A percentile compares a stretch with the other conserved stretches of the same genome.
Conservation (phyloP, 2,888 invertebrate genomes). For the Trichacis sp. region DNA sequence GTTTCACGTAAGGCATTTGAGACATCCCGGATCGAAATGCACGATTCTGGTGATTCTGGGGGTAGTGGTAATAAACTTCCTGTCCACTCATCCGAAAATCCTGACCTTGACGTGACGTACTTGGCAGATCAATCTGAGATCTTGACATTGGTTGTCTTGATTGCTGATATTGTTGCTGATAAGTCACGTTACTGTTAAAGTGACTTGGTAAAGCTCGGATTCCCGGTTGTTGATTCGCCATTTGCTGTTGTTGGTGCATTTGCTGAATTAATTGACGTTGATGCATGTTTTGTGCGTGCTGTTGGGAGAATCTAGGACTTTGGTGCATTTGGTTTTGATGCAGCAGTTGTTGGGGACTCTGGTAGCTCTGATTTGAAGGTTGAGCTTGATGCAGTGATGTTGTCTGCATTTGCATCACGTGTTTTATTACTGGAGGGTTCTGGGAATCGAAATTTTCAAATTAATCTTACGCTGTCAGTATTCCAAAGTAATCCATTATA, state of each 20-base stretch:
- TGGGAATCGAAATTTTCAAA: too few relatives aligned
- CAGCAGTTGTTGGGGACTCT: constrained; percentile 59
- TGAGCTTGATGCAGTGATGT: constrained; percentile 36
- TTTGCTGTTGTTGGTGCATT: constrained; percentile 69
- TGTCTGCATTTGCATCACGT: constrained; percentile 55
- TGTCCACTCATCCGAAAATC: constrained; percentile 58
- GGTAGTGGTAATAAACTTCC: constrained; percentile 63
- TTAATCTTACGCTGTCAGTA: too few relatives aligned
- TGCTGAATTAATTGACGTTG: constrained; percentile 65
- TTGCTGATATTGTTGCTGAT: constrained; percentile 60
- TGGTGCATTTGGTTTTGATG: constrained; percentile 62
- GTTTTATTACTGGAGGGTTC: constrained; percentile 52
- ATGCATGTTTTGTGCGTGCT: constrained; percentile 64
- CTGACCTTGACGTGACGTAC: constrained; percentile 59
- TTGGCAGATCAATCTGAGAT: constrained; percentile 64
- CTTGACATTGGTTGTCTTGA: constrained; percentile 60
- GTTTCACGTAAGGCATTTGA: constrained; percentile 60
- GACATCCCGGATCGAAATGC: constrained; percentile 56
- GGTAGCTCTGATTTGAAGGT: constrained; percentile 50
- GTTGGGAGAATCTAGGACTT: constrained; percentile 61
- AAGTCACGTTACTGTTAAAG: constrained; percentile 54
- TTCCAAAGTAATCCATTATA: too few relatives aligned
- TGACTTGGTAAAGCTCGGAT: constrained; percentile 66
- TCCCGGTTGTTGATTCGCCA: constrained; percentile 55
- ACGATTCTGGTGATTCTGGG: constrained; percentile 51